phyloP scores from a whole-genome alignment of 2,113 vertebrate species.

The Caloenas nicobarica region DNA sequence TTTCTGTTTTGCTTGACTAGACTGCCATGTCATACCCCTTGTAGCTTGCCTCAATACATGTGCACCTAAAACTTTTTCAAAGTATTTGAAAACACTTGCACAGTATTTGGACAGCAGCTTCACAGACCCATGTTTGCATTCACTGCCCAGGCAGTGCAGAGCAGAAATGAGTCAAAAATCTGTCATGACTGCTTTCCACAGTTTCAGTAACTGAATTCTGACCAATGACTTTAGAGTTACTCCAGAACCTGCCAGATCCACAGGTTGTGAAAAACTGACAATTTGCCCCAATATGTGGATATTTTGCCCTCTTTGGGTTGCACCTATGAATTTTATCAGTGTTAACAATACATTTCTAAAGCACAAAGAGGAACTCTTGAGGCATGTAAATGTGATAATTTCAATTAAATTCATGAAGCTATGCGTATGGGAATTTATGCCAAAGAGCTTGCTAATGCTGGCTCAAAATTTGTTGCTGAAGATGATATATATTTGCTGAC shows the following conservation, averaged over 20 bases:
- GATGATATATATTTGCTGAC: constrained; percentile 2
- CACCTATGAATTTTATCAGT: not conserved
- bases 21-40: not conserved
- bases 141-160: not conserved
- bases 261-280: not conserved
- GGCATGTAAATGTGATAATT: not conserved
- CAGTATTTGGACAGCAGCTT: not conserved
- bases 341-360: not conserved
- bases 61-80: not conserved
- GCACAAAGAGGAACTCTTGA: not conserved
- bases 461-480: not conserved
- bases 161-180: not conserved
- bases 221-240: not conserved
- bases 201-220: not conserved
- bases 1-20: not conserved
- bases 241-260: not conserved
- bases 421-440: not conserved
- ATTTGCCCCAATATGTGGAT: not conserved
- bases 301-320: not conserved
- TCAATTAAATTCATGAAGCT: not conserved
- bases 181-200: not conserved
- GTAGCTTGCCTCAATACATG: not conserved
- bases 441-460: not conserved
- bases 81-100: not conserved
- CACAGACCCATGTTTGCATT: not conserved